Base-by-base conservation (phyloP, 1,140 invertebrate genomes). In the Agrypnia vestita region DNA sequence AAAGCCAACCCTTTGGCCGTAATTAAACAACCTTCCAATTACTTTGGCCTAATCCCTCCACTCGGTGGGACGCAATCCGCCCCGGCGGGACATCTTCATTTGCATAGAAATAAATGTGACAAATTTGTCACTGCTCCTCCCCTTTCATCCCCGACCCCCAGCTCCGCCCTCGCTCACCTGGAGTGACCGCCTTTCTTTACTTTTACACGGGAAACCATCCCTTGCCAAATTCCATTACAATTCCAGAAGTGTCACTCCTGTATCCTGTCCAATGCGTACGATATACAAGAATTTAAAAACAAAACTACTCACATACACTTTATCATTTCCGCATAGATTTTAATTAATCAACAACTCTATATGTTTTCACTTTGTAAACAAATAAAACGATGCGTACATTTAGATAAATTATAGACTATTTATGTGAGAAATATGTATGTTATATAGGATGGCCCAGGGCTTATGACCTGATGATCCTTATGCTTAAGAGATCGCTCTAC, bases 81-180 rank as follows among this genome's bases (percentile, higher is more conserved):
- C 55, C 17, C 0, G 69, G 59, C 76, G 49, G 35, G 72, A 72
- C 59, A 61, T 56, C 78, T 75, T 55, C 21, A 75, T 79, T 79
- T 73, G 74, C 44, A 79, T 51, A 43, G 69, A 51, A 79, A 79
- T 79, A 51, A 79, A 79, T 64, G 71, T 67, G 78, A 44, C 78
- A 74, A 79, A 79, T 79, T 79, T 74, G 71, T 79, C 78, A 79
- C 53, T 25, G n/a, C 7, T 19, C 21, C 53, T 25, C 43, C 43
- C 19, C 35, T 47, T 13, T 19, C 61, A 19, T 64, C 19, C 61
- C 61, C 8, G 61, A 43, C 19, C 13, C 1, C 49, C 49, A 51
- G 8, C 49, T 51, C 49, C 49, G 8, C 49, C 49, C 49, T 9
- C n/a, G 49, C n/a, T 51, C n/a, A 51, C 49, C 49, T 51, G 11